These are phyloP conservation scores for Whitmania pigra DNA, from an alignment of 1,140 invertebrate species.

Conservation along the genomic window DNA sequence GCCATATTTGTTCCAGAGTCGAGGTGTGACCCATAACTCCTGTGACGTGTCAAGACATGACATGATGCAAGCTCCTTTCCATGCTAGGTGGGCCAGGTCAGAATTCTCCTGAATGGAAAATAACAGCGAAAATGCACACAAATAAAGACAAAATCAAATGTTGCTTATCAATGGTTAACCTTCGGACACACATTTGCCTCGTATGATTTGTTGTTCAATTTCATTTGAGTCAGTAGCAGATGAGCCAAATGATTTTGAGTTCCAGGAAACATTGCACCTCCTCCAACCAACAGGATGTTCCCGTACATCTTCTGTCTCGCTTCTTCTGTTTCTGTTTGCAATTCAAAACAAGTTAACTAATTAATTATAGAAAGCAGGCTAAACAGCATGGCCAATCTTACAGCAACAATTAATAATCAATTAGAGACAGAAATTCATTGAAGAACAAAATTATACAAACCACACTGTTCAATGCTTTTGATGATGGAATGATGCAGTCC, in stretches of 20 bases:
- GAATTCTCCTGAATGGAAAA: conserved; percentile 34
- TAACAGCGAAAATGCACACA: not conserved
- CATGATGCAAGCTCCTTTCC: conserved; percentile 88
- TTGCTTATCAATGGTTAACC: not conserved
- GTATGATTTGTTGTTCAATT: conserved; percentile 38
- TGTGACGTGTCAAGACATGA: conserved; percentile 75
- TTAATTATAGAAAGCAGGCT: no score
- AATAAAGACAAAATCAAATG: not conserved
- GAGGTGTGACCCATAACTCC: conserved; percentile 75
- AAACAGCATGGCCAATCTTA: no score
- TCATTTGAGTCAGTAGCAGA: conserved; percentile 66
- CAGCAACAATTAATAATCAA: no score
- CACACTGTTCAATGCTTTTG: conserved; percentile 77
- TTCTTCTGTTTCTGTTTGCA: conserved; percentile 53
- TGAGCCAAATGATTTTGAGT: conserved; percentile 77
- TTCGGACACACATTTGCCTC: no score
- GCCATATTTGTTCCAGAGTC: conserved; percentile 73
- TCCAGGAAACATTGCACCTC: conserved; percentile 75
- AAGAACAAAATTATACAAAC: conserved; percentile 41
- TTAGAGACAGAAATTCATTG: no score
- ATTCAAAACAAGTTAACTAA: no score
- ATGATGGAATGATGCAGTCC: conserved; percentile 78
- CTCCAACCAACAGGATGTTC: conserved; percentile 71
- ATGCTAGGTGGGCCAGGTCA: conserved; percentile 41
- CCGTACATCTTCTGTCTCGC: conserved; percentile 86